A percentile compares a stretch with the other conserved stretches of the same genome.
Conservation (phyloP, 1,140 invertebrate species). For the Mylabris phalerata region DNA sequence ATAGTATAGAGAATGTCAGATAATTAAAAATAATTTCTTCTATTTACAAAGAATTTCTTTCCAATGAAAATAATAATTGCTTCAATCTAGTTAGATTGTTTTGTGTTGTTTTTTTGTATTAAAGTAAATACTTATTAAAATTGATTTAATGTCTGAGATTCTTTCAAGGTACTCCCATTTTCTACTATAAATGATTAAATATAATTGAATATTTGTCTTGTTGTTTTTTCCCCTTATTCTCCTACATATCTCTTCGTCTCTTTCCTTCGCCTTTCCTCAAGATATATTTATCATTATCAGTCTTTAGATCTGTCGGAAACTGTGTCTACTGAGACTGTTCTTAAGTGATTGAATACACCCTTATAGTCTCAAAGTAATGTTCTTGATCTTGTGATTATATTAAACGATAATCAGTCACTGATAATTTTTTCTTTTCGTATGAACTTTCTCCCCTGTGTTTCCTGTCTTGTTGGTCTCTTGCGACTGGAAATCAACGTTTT, state of each 20-base stretch:
- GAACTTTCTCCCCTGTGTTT: neutral
- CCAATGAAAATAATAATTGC: neutral
- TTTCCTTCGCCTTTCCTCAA: neutral
- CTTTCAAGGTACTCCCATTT: too few relatives aligned
- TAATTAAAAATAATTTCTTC: neutral
- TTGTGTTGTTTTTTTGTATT: neutral
- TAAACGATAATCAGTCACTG: constrained; percentile 8
- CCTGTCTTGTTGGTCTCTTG: too few relatives aligned
- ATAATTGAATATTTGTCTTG: constrained; percentile 17
- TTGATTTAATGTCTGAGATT: too few relatives aligned
- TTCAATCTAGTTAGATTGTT: neutral
- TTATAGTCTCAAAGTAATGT: constrained; percentile 7
- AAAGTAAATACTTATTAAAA: too few relatives aligned
- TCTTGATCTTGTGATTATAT: constrained; percentile 14
- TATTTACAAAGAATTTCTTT: neutral
- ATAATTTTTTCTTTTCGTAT: constrained; percentile 2
- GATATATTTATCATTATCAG: constrained; percentile 23
- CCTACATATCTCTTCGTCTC: too few relatives aligned
- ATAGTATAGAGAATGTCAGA: neutral
- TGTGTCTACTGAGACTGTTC: constrained; percentile 10
- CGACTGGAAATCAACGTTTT: too few relatives aligned
- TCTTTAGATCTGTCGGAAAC: constrained; percentile 14
- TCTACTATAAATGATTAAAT: constrained; percentile 5
- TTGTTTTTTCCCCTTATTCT: constrained; percentile 10
- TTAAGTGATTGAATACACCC: constrained; percentile 22